Evolutionary conservation across 2,113 vertebrate genomes (phyloP).

Genomic region (Epinephelus lanceolatus): DNA sequence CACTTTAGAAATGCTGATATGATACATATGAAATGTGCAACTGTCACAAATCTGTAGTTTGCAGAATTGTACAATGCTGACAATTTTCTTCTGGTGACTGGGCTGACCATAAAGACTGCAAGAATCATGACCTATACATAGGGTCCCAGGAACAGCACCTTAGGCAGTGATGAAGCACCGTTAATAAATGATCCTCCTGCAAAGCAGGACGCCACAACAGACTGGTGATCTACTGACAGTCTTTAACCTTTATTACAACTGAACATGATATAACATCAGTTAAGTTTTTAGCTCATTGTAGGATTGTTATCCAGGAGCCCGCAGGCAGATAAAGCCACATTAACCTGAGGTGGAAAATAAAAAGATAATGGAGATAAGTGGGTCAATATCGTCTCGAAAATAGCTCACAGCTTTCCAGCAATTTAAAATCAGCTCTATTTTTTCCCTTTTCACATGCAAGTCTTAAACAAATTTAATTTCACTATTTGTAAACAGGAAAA

Average conservation of each 20-base stretch:
- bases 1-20: too few species aligned
- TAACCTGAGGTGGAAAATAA: background rate
- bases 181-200: background rate
- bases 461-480: too few species aligned
- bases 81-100: too few species aligned
- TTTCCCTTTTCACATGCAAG: too few species aligned
- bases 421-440: too few species aligned
- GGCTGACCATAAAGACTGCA: background rate
- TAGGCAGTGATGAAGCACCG: background rate
- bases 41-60: too few species aligned
- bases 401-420: too few species aligned
- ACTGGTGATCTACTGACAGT: background rate
- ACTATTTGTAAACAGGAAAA: too few species aligned
- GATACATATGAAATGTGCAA: too few species aligned
- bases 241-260: background rate
- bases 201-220: background rate
- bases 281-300: background rate
- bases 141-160: background rate
- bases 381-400: too few species aligned
- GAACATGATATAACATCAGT: background rate
- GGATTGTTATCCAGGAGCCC: background rate
- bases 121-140: background rate
- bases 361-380: too few species aligned
- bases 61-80: too few species aligned
- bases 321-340: background rate